Conservation (phyloP, 2,888 invertebrate species). For the Agriopis marginaria region DNA sequence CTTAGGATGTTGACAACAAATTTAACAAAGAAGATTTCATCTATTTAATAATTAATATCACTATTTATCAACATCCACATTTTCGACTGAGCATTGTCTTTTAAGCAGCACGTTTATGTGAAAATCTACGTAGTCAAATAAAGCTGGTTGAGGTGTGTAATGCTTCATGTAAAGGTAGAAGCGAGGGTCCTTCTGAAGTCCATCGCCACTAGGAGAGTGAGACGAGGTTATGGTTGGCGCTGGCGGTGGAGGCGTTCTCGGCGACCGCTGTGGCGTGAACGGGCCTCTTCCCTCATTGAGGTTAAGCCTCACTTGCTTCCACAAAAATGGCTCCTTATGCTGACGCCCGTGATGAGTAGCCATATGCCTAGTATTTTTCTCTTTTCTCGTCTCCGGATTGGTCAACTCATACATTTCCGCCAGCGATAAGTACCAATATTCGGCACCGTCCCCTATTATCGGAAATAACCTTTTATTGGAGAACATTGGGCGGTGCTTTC, state of each 20-base stretch:
- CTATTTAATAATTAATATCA: slow-evolving; percentile 43
- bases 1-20: slow-evolving; percentile 55
- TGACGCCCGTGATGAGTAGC: slow-evolving; percentile 67
- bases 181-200: slow-evolving; percentile 67
- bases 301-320: slow-evolving; percentile 64
- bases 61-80: slow-evolving; percentile 55
- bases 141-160: slow-evolving; percentile 74
- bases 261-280: slow-evolving; percentile 58
- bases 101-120: slow-evolving; percentile 71
- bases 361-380: slow-evolving; percentile 58
- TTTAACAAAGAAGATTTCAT: slow-evolving; percentile 32
- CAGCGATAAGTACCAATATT: slow-evolving; percentile 82
- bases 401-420: slow-evolving; percentile 82
- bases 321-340: slow-evolving; percentile 76
- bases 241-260: slow-evolving; percentile 29
- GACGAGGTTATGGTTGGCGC: slow-evolving; percentile 54
- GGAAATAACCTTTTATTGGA: slow-evolving; percentile 79
- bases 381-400: slow-evolving; percentile 49
- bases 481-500: slow-evolving; percentile 74
- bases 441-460: slow-evolving; percentile 77
- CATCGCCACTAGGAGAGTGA: slow-evolving; percentile 52
- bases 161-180: slow-evolving; percentile 76
- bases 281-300: slow-evolving; percentile 66
- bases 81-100: slow-evolving; percentile 69
- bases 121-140: slow-evolving; percentile 77